Evolutionary conservation across 2,113 vertebrate species (phyloP).

Genomic region (Petaurus breviceps): DNA sequence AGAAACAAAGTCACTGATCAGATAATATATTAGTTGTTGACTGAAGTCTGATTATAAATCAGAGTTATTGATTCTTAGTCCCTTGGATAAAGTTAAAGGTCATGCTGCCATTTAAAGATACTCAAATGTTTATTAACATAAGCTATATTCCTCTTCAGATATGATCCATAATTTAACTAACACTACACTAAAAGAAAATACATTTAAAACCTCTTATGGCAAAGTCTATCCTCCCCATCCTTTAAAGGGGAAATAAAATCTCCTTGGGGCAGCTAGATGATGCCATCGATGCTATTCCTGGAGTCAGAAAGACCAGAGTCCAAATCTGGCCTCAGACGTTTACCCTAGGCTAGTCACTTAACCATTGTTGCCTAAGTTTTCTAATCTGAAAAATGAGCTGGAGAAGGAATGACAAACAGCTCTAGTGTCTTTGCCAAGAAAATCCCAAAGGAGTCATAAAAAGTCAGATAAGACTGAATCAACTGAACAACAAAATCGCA

Average conservation of each 20-base stretch:
- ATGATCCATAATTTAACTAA: not conserved
- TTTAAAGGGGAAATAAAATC: not conserved
- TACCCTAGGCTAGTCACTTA: not conserved
- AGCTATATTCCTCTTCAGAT: not conserved
- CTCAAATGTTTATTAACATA: not conserved
- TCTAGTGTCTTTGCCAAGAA: not conserved
- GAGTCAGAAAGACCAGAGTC: not conserved
- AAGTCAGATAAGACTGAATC: not conserved
- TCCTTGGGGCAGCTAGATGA: not conserved
- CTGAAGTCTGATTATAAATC: not conserved
- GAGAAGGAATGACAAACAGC: not conserved
- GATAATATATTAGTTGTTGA: not conserved
- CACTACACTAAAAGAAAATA: not conserved
- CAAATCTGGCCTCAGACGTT: not conserved
- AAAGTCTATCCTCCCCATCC: not conserved
- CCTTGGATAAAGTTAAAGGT: not conserved
- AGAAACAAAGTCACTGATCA: not conserved
- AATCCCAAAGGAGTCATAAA: not conserved
- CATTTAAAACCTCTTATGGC: not conserved
- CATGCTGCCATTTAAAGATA: not conserved
- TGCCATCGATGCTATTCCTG: not conserved
- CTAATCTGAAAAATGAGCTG: not conserved
- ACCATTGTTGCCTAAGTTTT: not conserved
- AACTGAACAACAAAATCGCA: not conserved
- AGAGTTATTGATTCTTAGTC: not conserved